Evolutionary conservation across 37 sponge, comb jelly and placozoan genomes (phyloP).

Genomic region (Agelas oroides): DNA sequence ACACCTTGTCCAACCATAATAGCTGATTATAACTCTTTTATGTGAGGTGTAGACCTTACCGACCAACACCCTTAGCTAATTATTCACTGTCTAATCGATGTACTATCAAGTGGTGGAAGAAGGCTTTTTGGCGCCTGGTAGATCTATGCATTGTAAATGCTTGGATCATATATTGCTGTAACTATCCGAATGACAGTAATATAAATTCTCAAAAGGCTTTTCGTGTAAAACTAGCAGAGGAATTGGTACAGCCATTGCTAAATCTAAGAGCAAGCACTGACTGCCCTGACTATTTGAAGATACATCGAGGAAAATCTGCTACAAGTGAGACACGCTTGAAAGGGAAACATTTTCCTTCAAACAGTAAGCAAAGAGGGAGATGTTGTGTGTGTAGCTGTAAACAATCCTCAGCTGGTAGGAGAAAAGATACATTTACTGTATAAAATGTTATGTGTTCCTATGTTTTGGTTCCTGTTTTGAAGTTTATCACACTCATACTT

Average conservation of each 20-base stretch:
- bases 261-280: no score
- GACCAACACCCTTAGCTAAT: constrained; percentile 37
- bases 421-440: constrained; percentile 6
- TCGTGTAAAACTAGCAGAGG: not conserved
- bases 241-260: no score
- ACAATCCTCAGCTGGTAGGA: no score
- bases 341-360: constrained; percentile 24
- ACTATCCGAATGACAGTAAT: not conserved
- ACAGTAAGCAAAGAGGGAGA: not conserved
- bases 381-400: constrained; percentile 19
- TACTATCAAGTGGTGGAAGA: constrained; percentile 37
- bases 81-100: constrained; percentile 6
- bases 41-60: constrained; percentile 41
- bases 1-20: constrained; percentile 31
- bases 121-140: constrained; percentile 22
- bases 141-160: constrained; percentile 23
- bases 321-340: not conserved
- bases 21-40: constrained; percentile 22
- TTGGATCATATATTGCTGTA: constrained; percentile 1
- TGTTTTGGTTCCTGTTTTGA: constrained; percentile 49
- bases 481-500: not conserved
- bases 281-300: no score
- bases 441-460: constrained; percentile 15
- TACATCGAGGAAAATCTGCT: not conserved
- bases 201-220: constrained; percentile 1